Evolutionary conservation across 2,797 vertebrate species (phyloP), one percentile per base, ranked within the genome.

Genomic region (Sitta carolinensis): DNA sequence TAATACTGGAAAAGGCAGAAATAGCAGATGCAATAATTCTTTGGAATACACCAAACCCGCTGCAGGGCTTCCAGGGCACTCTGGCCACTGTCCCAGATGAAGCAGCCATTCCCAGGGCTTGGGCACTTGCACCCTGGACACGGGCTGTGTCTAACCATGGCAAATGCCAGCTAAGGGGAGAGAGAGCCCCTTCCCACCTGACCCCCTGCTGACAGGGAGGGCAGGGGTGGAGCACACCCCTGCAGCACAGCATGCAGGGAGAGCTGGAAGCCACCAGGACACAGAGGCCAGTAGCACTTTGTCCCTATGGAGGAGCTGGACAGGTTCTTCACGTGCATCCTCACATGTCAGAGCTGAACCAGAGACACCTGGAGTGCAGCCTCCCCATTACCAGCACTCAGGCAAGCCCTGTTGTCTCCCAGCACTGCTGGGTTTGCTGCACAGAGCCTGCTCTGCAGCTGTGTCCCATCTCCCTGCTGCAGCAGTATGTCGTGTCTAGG

Each of bases 151-250:
- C 36, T 30, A 54, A 16, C 9, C 8, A 10, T 0, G 7, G 22
- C 9, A 22, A 77, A 48, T 22, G 13, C 17, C 55, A 45, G 12
- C 43, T n/a, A 8, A 48, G 16, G 5, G 30, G 69, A 30, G 14
- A 42, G 42, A 32, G 51, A 80, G 57, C 1, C 13, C 16, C 19
- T 34, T 45, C 66, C 40, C 23, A 23, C n/a, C 45, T 23, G 36
- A 50, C 32, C 4, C 19, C 15, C 27, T n/a, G 42, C 54, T 73
- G 38, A 8, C 50, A 76, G 0, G 0, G 45, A 54, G 43, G 51
- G 30, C 0, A 1, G 40, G 45, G 50, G 55, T 11, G 27, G 40
- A 55, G 54, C 7, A 1, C 0, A 0, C 8, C 59, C 9, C 34
- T 27, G 54, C 58, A 57, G 34, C 47, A 43, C 3, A 2, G 16